Evolutionary conservation across 2,888 invertebrate genomes (phyloP), one percentile per base, ranked within the genome.

Genomic region (Drosophila mimica): DNA sequence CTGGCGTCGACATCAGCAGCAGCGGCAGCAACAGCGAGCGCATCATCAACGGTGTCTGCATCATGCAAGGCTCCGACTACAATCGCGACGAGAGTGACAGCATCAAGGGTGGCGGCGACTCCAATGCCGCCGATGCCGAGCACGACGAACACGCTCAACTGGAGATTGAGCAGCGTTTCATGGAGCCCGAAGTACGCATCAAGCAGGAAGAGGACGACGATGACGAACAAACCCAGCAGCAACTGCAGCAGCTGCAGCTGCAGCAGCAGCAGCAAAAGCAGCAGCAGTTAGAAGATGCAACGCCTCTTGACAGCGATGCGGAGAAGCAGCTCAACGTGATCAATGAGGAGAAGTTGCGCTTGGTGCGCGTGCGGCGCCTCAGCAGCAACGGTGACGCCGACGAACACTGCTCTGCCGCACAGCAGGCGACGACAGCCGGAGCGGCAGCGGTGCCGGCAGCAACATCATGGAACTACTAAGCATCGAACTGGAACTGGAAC

Each of bases 11-110:
- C 90, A 94, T 93, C 76, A 74, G 61, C 48, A 83, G 83, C 11
- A 96, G 62, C 49, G 83, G 83, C 11, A 96, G 64, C 46, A 83
- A 82, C 90, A 96, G 96, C 89, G 97, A 97, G 91, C 97, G 97
- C 33, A 98, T 98, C 90, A 98, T 98, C 87, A 98, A 98, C 91
- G 98, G 98, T 1, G 98, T 98, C 33, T 98, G 98, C 92, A 98
- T 98, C 8, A 97, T 98, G 97, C 95, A 96, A 69, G 96, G 96
- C 82, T 96, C 97, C 92, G 96, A 96, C 92, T 93, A 94, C 53
- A 93, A 93, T 13, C 93, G 95, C 31, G 86, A 83, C 11, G 90
- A 91, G 4, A 74, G 96, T 58, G 97, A 97, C 92, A 96, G 96
- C 0, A 95, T 63, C 25, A 80, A 81, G 34, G 70, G 65, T 8